Evolutionary conservation across 2,797 vertebrate genomes (phyloP).

Genomic region (Taenioides sp.): DNA sequence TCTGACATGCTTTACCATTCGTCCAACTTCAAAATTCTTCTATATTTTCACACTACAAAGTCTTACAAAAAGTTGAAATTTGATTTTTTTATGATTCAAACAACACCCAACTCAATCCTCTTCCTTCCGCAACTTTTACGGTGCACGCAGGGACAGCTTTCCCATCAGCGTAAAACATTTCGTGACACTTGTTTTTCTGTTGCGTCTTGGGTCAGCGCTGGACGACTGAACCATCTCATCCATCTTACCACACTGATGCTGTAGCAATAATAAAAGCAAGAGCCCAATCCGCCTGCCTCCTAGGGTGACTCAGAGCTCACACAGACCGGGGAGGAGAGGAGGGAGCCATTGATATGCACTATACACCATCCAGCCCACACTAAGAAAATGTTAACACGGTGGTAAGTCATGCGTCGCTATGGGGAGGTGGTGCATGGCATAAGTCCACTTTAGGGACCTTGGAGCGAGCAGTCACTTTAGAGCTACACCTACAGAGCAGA

Average conservation of each 20-base stretch:
- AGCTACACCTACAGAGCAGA: slow-evolving; percentile 19
- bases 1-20: no score
- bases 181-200: slow-evolving; percentile 47
- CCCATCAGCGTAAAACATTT: slow-evolving; percentile 44
- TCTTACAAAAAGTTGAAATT: background rate
- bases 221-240: slow-evolving; percentile 40
- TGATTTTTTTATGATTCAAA: background rate
- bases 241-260: slow-evolving; percentile 46
- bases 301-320: slow-evolving; percentile 67
- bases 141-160: slow-evolving; percentile 35
- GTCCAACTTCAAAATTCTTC: no score
- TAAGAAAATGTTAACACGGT: slow-evolving; percentile 51
- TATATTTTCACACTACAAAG: background rate
- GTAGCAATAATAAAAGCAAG: slow-evolving; percentile 66
- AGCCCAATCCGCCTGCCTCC: slow-evolving; percentile 64
- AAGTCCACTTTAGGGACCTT: slow-evolving; percentile 20
- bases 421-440: slow-evolving; percentile 37
- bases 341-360: slow-evolving; percentile 44
- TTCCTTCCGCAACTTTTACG: slow-evolving; percentile 19
- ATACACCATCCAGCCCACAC: slow-evolving; percentile 27
- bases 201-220: slow-evolving; percentile 45
- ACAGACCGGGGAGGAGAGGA: slow-evolving; percentile 56
- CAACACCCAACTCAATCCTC: slow-evolving; percentile 20
- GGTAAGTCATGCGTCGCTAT: slow-evolving; percentile 44
- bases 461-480: slow-evolving; percentile 25